phyloP scores from a whole-genome alignment of 2,888 invertebrate genomes.

The Apotomis capreana region DNA sequence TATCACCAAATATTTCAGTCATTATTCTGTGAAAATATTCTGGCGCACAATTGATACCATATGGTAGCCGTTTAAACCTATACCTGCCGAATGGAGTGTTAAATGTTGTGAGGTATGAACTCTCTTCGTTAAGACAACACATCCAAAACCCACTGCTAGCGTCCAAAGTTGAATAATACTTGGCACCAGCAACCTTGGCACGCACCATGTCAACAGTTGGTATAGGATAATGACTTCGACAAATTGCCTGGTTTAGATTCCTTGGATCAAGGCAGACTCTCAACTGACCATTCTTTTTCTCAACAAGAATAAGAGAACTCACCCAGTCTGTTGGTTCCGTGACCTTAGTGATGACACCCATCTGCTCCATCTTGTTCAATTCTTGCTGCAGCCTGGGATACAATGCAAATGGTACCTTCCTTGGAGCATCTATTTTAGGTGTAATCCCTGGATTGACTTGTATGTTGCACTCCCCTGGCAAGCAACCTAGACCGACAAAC shows the following conservation, averaged over 20 bases:
- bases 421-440: slow-evolving; percentile 42
- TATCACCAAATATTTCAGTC: slow-evolving; percentile 44
- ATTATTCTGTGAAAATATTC: slow-evolving; percentile 44
- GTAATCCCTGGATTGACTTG: too few relatives aligned
- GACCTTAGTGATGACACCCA: slow-evolving; percentile 43
- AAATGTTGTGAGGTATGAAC: slow-evolving; percentile 32
- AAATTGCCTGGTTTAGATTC: slow-evolving; percentile 43
- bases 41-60: slow-evolving; percentile 27
- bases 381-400: slow-evolving; percentile 41
- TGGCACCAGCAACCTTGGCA: slow-evolving; percentile 41
- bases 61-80: slow-evolving; percentile 42
- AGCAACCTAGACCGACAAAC: too few relatives aligned
- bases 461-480: too few relatives aligned
- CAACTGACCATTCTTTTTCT: not conserved
- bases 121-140: slow-evolving; percentile 27
- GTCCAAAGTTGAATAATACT: slow-evolving; percentile 42
- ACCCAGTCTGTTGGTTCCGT: not conserved
- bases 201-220: slow-evolving; percentile 41
- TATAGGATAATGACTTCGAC: slow-evolving; percentile 43
- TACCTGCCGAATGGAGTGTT: slow-evolving; percentile 44
- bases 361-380: slow-evolving; percentile 44
- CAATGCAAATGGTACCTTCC: slow-evolving; percentile 45
- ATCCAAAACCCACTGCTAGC: slow-evolving; percentile 45
- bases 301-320: not conserved
- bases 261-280: slow-evolving; percentile 44